A percentile compares a stretch with the other conserved stretches of the same genome.
phyloP scores from a whole-genome alignment of 2,888 invertebrate genomes.

The Lysandra bellargus region DNA sequence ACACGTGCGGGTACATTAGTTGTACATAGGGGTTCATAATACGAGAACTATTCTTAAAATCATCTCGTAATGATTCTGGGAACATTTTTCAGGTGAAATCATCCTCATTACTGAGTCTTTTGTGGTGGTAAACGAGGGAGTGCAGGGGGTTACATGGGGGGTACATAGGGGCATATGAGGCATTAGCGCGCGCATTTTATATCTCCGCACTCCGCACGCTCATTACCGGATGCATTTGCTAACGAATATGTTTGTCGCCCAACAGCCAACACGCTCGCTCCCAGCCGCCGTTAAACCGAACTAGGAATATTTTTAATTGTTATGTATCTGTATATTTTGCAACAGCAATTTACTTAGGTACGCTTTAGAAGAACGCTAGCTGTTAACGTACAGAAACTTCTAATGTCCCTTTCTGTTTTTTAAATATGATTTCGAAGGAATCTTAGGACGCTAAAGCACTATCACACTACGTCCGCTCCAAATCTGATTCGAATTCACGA shows the following conservation, averaged over 20 bases:
- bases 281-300: constrained; percentile 24
- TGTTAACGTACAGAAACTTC: too few relatives aligned
- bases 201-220: constrained; percentile 52
- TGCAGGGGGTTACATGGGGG: background rate
- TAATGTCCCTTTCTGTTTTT: too few relatives aligned
- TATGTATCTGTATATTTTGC: too few relatives aligned
- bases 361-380: too few relatives aligned
- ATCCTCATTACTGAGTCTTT: constrained; percentile 1
- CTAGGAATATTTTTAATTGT: background rate
- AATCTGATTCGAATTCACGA: background rate
- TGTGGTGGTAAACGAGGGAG: background rate
- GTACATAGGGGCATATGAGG: too few relatives aligned
- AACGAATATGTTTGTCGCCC: constrained; percentile 60
- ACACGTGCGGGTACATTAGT: background rate
- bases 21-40: background rate
- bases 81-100: background rate
- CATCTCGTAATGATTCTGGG: background rate
- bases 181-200: constrained; percentile 22
- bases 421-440: too few relatives aligned
- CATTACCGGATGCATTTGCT: constrained; percentile 73
- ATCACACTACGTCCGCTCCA: background rate
- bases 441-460: too few relatives aligned
- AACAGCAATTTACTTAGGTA: too few relatives aligned
- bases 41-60: background rate
- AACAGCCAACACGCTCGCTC: constrained; percentile 31